Base-by-base conservation (phyloP, 2,888 invertebrate genomes). In the Cylloceria caligata region DNA sequence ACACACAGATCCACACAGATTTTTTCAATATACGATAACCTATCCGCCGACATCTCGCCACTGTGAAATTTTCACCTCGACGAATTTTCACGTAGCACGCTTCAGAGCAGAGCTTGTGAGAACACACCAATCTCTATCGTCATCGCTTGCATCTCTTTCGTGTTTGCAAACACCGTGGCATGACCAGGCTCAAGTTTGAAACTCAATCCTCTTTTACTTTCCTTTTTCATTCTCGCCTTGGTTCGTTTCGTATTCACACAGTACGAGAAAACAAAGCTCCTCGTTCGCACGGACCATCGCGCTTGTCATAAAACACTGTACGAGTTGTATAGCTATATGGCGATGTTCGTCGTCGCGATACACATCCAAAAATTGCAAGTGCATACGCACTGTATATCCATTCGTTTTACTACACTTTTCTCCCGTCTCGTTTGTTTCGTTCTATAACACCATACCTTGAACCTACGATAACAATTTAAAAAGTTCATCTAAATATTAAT, bases 211-310 rank as follows among this genome's bases (percentile, higher is more conserved):
- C 13, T 67, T 19, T 60, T 67, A 39, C 27, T 19, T 24, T 34
- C 49, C 16, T 68, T 57, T 49, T 55, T 55, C 34, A 52, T 75
- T 60, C 47, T 45, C 64, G 19, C 34, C 65, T 49, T 27, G 4
- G 30, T 47, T 36, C 57, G 72, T 60, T 79, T 68, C 71, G 79
- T 60, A 73, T 84, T 77, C 83, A 83, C 85, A 85, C 49, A 52
- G 30, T 49, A 36, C 27, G 30, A 45, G 39, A 64, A 62, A 77
- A 69, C 69, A 64, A 30, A 62, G 60, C 60, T 49, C n/a, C 36
- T 47, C 49, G 19, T 27, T 39, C 13, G 27, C 45, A 11, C 16
- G 60, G 49, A 42, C 24, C 42, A 57, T 36, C 16, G 34, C 60
- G 34, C 30, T 69, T 62, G 62, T 76, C 55, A 34, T 49, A 76